Base-by-base conservation (phyloP, 2,888 invertebrate genomes). In the Caenorhabditis sp. region DNA sequence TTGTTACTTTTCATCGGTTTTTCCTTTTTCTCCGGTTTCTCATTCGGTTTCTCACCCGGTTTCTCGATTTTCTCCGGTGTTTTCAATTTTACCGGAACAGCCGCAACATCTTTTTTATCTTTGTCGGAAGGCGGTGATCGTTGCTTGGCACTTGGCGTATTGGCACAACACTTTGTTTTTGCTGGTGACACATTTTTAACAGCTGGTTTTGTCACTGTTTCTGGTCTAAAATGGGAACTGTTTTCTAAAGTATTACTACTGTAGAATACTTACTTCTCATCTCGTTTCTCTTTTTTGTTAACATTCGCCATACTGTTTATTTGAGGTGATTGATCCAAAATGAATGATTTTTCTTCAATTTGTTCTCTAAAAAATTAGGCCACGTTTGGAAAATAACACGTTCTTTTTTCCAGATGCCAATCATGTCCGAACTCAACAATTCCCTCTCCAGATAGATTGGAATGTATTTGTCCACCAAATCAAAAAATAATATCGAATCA, bases 341-440 rank as follows among this genome's bases (percentile, higher is more conserved):
- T 17, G 14, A 17, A 43, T 17, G 10, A 12, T 3, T 17, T 43
- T 43, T 43, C 14, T 43, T 3, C 2, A 43, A 10, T 43, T 10
- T 12, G 12, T 43, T 43, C 14, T 43, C 43, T 17, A 14, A 43
- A 8, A 14, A 51, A 21, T 31, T 1, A 23, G 43, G 43, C 3
- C 43, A 23, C 26, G 10, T 1, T 55, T 26, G 26, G n/a, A n/a
- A n/a, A n/a, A n/a, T n/a, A n/a, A n/a, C n/a, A n/a, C n/a, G n/a
- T n/a, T n/a, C n/a, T n/a, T n/a, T 17, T 26, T 62, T 62, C 1
- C n/a, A 72, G 72, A 65, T 72, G 72, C 24, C 64, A 72, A 62
- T 19, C 27, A 8, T 72, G 72, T 55, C 72, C 72, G n/a, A 72
- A 72, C 36, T 43, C 72, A 0, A 72, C 72, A 1, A 31, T 62